Evolutionary conservation across 1,140 invertebrate genomes (phyloP).

Genomic region (Drosophila bifasciata): DNA sequence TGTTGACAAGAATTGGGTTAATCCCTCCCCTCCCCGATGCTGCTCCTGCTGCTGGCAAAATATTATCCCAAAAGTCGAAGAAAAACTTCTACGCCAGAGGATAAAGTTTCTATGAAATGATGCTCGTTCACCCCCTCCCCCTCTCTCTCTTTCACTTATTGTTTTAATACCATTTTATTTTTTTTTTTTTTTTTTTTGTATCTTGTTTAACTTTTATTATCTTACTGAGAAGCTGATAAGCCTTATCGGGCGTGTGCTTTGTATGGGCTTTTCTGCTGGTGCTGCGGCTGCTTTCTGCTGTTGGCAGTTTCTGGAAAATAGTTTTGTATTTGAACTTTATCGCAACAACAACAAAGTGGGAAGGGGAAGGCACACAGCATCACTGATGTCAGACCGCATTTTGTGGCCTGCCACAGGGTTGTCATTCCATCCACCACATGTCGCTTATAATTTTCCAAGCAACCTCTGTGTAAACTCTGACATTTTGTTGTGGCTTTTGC

Average conservation of each 20-base stretch:
- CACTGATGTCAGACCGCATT: conserved; percentile 41
- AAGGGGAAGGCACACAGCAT: conserved; percentile 3
- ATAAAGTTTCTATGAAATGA: conserved; percentile 31
- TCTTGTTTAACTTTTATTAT: conserved; percentile 78
- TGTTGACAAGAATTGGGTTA: conserved; percentile 57
- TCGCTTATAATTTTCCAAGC: conserved; percentile 69
- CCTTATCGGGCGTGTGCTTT: conserved; percentile 70
- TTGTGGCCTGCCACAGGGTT: conserved; percentile 41
- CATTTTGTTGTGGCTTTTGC: conserved; percentile 54
- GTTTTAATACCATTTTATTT: conserved; percentile 18
- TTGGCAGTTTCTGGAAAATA: conserved; percentile 65
- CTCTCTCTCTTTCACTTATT: conserved; percentile 1
- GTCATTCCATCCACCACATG: conserved; percentile 53
- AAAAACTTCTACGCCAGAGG: conserved; percentile 22
- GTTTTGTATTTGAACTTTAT: conserved; percentile 70
- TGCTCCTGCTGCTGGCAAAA: conserved; percentile 31
- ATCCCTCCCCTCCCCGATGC: conserved; percentile 34
- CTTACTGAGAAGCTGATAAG: conserved; percentile 58
- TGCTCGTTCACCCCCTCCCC: neutral
- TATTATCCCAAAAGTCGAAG: conserved; percentile 23
- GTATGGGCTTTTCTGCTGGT: conserved; percentile 26
- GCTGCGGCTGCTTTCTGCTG: conserved; percentile 41
- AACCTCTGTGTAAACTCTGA: conserved; percentile 57
- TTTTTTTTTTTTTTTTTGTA: conserved; percentile 49
- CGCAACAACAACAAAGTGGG: conserved; percentile 43